Percentiles rank a stretch among this genome's conserved stretches.
Conservation (phyloP, 2,113 vertebrate genomes). For the Hyaena hyaena region DNA sequence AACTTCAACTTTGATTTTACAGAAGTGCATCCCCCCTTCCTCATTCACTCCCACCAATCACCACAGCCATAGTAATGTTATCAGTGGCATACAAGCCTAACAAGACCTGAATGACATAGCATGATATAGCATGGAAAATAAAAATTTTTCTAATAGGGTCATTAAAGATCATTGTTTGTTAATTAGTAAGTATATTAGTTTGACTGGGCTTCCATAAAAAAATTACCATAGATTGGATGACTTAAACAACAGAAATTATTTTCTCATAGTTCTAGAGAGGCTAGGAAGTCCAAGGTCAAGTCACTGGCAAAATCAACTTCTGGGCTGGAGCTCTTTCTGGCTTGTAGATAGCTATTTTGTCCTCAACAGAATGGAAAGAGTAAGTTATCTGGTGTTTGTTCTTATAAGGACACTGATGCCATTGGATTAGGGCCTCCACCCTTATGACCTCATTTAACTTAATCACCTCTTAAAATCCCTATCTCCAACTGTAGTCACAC, state of each 20-base stretch:
- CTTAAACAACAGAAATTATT: neutral
- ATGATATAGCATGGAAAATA: neutral
- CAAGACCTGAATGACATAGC: neutral
- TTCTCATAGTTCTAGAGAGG: neutral
- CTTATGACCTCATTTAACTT: neutral
- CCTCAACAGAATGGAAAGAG: neutral
- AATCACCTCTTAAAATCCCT: neutral
- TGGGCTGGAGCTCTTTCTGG: neutral
- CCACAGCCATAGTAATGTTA: neutral
- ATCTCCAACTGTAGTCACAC: neutral
- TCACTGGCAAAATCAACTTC: neutral
- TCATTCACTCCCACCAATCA: neutral
- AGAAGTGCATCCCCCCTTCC: neutral
- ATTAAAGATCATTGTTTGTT: neutral
- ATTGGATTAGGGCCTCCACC: neutral
- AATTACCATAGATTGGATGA: neutral
- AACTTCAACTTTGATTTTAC: conserved; percentile 5
- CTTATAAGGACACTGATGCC: neutral
- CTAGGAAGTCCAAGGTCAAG: neutral
- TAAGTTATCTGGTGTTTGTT: neutral
- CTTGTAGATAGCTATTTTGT: neutral
- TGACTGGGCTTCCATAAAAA: neutral
- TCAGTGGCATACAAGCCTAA: neutral
- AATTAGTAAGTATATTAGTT: neutral
- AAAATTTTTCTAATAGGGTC: neutral